These are phyloP conservation scores for Bubo blakistoni DNA, from an alignment of 2,113 vertebrate species.

Conservation along the genomic window DNA sequence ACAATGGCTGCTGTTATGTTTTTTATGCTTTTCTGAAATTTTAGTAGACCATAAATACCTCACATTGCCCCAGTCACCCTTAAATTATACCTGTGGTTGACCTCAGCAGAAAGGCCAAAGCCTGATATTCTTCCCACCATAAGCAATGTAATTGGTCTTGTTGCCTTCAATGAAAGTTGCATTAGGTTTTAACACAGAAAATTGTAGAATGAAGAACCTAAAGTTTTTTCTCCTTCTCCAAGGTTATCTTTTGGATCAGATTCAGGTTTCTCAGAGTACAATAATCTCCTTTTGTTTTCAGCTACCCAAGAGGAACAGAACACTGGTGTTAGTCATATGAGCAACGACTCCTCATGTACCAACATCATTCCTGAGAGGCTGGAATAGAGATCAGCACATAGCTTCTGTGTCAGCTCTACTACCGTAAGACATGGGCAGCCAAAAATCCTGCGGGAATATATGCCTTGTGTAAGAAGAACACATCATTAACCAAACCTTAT, in stretches of 20 bases:
- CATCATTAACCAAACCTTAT: not conserved
- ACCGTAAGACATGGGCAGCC: not conserved
- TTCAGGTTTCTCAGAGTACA: not conserved
- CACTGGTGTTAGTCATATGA: not conserved
- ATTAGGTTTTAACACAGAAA: not conserved
- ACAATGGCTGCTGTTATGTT: not conserved
- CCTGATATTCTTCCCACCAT: not conserved
- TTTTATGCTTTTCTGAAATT: not conserved
- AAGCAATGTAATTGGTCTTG: not conserved
- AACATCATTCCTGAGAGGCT: not conserved
- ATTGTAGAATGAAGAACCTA: not conserved
- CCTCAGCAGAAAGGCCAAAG: not conserved
- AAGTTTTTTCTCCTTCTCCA: not conserved
- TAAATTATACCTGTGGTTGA: not conserved
- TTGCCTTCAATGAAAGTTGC: not conserved
- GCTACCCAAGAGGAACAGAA: not conserved
- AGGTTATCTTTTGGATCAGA: not conserved
- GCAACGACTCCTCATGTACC: not conserved
- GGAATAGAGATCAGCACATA: not conserved
- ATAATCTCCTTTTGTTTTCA: not conserved
- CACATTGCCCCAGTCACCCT: not conserved
- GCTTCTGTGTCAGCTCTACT: not conserved
- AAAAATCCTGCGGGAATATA: not conserved
- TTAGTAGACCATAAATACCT: not conserved
- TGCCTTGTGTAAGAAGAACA: not conserved